phyloP scores from a whole-genome alignment of 2,888 invertebrate species.

The Tinea trinotella region DNA sequence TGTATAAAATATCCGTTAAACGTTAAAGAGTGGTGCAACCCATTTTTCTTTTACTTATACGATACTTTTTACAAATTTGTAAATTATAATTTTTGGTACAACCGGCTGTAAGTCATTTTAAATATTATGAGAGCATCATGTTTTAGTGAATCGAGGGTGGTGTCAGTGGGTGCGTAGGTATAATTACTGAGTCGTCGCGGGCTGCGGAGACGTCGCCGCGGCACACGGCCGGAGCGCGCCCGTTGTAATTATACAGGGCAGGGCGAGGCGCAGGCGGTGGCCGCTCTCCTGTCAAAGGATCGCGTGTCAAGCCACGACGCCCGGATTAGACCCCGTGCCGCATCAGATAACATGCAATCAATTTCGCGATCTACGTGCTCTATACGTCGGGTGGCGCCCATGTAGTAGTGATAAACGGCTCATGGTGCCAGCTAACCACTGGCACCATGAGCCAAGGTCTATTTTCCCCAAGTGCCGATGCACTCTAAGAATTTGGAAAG shows the following conservation, averaged over 20 bases:
- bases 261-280: conserved; percentile 45
- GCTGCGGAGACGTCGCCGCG: conserved; percentile 58
- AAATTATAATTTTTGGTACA: no score
- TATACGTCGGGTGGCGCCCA: conserved; percentile 65
- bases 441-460: conserved; percentile 36
- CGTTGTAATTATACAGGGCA: conserved; percentile 60
- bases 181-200: conserved; percentile 15
- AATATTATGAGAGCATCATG: not conserved
- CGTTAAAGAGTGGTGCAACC: no score
- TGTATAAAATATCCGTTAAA: no score
- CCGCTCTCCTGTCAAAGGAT: conserved; percentile 67
- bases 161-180: conserved; percentile 2
- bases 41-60: no score
- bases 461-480: not conserved
- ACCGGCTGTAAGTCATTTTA: no score
- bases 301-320: conserved; percentile 62
- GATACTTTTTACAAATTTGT: no score
- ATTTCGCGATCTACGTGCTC: conserved; percentile 71
- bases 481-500: no score
- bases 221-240: conserved; percentile 50
- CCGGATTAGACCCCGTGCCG: conserved; percentile 68
- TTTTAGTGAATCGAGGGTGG: not conserved
- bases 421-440: conserved; percentile 61
- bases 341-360: conserved; percentile 71
- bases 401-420: conserved; percentile 53